Base-by-base conservation (phyloP, 2,797 vertebrate genomes). In the Momotus momota region DNA sequence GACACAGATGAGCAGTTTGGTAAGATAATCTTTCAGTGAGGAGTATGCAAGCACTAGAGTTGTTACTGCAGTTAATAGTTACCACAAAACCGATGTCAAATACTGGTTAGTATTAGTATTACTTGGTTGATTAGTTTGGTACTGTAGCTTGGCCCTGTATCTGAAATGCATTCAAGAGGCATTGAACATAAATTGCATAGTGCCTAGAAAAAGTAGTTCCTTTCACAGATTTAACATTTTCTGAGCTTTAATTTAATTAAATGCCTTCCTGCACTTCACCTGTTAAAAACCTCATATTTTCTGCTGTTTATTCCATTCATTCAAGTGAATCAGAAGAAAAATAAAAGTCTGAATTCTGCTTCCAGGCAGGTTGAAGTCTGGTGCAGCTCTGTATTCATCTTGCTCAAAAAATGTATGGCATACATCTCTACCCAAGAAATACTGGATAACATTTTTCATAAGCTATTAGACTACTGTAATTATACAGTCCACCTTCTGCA, bases 211-310 rank as follows among this genome's bases (percentile, higher is more conserved):
- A 94, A 72, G 31, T 58, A 27, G 74, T 83, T 83, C 14, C 26
- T 86, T 88, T 84, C 73, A 74, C 5, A 81, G 33, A 9, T 69
- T 86, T 81, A 90, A 90, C 46, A 65, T 86, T 83, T 94, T 65
- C 62, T 1, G 0, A 65, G 26, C 62, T 93, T 88, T 91, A 91
- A 94, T 93, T 91, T 90, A 90, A 93, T 90, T 86, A 88, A 93
- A 81, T 86, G 54, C 58, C 26, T 93, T 93, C n/a, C 58, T 88
- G 80, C 23, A 62, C 29, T 81, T 93, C 46, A 74, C 25, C 54
- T 93, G n/a, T 67, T 90, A 52, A 83, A 93, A 85, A 88, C 49
- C 54, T 91, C 23, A 18, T 25, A 54, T 81, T 86, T 75, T 81
- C 27, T 91, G 38, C 46, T 79, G 31, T 51, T 81, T 62, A 55